phyloP scores from a whole-genome alignment of 2,797 vertebrate genomes.

The Artibeus jamaicensis region DNA sequence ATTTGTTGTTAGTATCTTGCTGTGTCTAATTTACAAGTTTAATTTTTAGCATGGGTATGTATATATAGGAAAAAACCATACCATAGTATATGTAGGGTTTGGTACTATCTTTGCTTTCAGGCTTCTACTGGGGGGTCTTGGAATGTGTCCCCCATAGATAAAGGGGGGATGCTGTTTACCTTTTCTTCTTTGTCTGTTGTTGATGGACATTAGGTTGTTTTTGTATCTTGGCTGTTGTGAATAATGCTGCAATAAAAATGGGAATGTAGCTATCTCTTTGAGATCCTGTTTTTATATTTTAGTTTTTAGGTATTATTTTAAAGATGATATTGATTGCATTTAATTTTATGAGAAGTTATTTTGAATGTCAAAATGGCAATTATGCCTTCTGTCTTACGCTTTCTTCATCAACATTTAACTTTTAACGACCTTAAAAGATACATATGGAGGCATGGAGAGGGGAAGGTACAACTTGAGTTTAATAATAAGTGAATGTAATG shows the following conservation, averaged over 20 bases:
- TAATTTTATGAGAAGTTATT: slow-evolving; percentile 11
- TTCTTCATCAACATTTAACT: not conserved
- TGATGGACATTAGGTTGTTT: not conserved
- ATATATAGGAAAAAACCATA: not conserved
- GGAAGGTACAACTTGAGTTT: not conserved
- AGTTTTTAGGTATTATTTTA: slow-evolving; percentile 19
- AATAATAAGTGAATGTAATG: not conserved
- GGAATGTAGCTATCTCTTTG: not conserved
- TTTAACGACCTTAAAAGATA: not conserved
- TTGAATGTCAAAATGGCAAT: not conserved
- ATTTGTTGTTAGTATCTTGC: not conserved
- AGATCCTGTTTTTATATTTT: not conserved
- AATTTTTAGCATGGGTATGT: not conserved
- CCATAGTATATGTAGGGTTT: not conserved
- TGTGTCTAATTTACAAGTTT: not conserved
- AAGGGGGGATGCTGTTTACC: not conserved
- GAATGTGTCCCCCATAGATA: not conserved
- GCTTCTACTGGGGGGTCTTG: not conserved
- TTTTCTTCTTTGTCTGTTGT: not conserved
- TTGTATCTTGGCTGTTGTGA: not conserved
- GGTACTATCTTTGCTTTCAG: not conserved
- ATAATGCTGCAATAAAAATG: not conserved
- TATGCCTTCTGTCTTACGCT: not conserved
- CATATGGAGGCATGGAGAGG: not conserved
- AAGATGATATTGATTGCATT: not conserved